Evolutionary conservation across 2,888 invertebrate species (phyloP).

Genomic region (Oasisia sp.): DNA sequence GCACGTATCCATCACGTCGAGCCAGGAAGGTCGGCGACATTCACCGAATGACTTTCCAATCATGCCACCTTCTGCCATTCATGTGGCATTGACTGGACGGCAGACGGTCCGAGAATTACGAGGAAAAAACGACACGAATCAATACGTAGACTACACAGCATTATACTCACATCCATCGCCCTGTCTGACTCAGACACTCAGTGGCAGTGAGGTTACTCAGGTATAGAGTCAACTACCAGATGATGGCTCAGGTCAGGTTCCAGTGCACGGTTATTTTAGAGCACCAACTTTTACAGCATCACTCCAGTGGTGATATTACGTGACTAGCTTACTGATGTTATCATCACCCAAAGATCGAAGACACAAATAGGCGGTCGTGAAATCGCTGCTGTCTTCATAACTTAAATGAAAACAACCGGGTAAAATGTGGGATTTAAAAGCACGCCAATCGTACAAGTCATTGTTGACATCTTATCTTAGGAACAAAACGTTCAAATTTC

Average conservation of each 20-base stretch:
- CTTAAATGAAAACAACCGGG: not conserved
- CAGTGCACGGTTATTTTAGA: not conserved
- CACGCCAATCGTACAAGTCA: not conserved
- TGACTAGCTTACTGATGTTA: not conserved
- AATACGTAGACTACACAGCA: not conserved
- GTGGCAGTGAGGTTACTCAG: not conserved
- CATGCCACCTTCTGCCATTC: not conserved
- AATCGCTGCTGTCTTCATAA: not conserved
- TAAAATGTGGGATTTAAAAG: not conserved
- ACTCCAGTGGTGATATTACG: not conserved
- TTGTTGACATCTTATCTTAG: not conserved
- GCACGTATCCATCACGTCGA: not conserved
- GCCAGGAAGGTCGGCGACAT: not conserved
- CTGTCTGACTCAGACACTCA: not conserved
- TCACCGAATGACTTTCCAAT: not conserved
- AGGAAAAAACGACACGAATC: not conserved
- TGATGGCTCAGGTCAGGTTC: not conserved
- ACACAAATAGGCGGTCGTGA: not conserved
- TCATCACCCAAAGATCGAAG: not conserved
- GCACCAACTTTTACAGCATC: not conserved
- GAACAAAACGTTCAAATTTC: not conserved
- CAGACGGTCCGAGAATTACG: not conserved
- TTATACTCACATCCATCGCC: not conserved
- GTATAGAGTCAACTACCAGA: not conserved
- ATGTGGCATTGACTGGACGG: not conserved